Base-by-base conservation (phyloP, 2,113 vertebrate genomes). In the Apteryx owenii region DNA sequence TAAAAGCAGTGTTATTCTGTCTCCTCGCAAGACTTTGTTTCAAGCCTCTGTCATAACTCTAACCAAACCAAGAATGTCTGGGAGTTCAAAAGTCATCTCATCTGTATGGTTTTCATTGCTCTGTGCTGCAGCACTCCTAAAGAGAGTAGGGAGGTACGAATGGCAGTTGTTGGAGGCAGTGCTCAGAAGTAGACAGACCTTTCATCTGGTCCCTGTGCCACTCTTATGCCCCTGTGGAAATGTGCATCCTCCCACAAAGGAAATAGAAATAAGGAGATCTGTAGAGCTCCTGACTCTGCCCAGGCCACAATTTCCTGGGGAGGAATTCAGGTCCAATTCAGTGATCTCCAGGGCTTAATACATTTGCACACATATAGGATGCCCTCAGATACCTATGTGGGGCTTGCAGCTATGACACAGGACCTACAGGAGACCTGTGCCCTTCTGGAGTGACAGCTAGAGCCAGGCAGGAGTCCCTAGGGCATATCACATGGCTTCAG, bases 321-420 rank as follows among this genome's bases (percentile, higher is more conserved):
- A 65, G 10, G 8, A 79, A 61, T 76, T 89, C 56, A 50, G 51
- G 9, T 69, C 51, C 19, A 36, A 8, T 26, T 66, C 12, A 31
- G 20, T 36, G 10, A 78, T 53, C 40, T 81, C 50, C 22, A 58
- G 72, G 28, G 8, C 10, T 6, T 81, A 29, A 58, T 7, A 8
- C 8, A 7, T 5, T 54, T 70, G 8, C 18, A 54, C 12, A 76
- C 3, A 42, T 2, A 10, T 0, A 46, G 5, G 25, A 77, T 1
- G 3, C 12, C 25, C 13, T 56, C 21, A 61, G 7, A 11, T 31
- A 3, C 7, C 20, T 66, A 26, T 14, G 2, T 7, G 9, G 33
- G 22, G 2, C 44, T 75, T 88, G 44, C 33, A 80, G 7, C 3
- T 15, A 9, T 29, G 58, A 25, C 26, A 26, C 5, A 5, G 6